A percentile compares a stretch with the other conserved stretches of the same genome.
Evolutionary conservation across 2,797 vertebrate species (phyloP).

Genomic region (Telmatherina bonti): DNA sequence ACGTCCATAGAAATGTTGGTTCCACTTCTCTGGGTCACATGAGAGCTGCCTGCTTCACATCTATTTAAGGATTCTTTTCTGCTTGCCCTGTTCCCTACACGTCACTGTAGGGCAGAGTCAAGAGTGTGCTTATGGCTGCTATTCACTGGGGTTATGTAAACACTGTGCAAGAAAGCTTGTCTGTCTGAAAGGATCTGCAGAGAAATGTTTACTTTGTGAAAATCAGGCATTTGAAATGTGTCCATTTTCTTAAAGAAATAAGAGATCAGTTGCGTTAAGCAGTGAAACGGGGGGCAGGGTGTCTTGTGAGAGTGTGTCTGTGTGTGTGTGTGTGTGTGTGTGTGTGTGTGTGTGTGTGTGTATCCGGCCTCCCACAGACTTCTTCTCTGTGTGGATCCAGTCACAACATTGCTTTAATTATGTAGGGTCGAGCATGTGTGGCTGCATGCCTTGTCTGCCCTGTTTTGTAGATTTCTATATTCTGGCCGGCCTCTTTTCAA

Average conservation of each 20-base stretch:
- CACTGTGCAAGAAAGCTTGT: conserved; percentile 22
- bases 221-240: conserved; percentile 25
- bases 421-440: conserved; percentile 51
- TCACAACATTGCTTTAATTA: conserved; percentile 77
- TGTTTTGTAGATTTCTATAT: conserved; percentile 48
- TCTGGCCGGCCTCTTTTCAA: conserved; percentile 27
- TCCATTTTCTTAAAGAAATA: conserved; percentile 27
- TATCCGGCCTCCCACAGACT: conserved; percentile 58
- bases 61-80: conserved; percentile 48
- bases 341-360: conserved; percentile 39
- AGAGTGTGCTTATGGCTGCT: conserved; percentile 45
- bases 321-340: conserved; percentile 11
- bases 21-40: conserved; percentile 32
- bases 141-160: conserved; percentile 50
- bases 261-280: conserved; percentile 43
- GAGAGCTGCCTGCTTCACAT: conserved; percentile 33
- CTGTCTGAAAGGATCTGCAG: conserved; percentile 12
- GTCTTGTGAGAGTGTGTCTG: conserved; percentile 8
- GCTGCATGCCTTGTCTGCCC: conserved; percentile 54
- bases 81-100: conserved; percentile 28
- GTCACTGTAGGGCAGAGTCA: conserved; percentile 38
- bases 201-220: conserved; percentile 16
- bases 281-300: conserved; percentile 19
- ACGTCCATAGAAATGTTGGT: conserved; percentile 7
- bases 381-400: conserved; percentile 61